Base-by-base conservation (phyloP, 2,888 invertebrate species). In the Neuroscelio doddi region DNA sequence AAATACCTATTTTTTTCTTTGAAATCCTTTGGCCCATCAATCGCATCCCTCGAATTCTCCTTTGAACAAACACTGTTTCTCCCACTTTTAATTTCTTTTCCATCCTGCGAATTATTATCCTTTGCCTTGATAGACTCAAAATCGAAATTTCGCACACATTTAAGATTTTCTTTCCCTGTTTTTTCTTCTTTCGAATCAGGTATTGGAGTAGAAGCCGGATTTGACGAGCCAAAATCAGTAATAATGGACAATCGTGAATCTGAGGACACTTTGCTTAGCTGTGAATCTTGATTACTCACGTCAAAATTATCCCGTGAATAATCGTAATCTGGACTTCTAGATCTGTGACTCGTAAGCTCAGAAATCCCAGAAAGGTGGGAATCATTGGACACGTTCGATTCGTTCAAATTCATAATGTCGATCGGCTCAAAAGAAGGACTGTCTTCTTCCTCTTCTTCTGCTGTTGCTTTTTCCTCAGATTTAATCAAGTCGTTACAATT, bases 371-470 rank as follows among this genome's bases (percentile, higher is more conserved):
- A 89, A 32, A 89, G 74, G 76, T 89, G 87, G 1, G 89, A 89
- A 75, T 89, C 88, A 39, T 87, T 85, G 0, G 88, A 88, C 76
- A 85, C 87, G 32, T 88, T 88, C 24, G 88, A 88, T 41, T 86
- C 85, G 55, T 85, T 80, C 3, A 84, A 62, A 70, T 80, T 80
- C 75, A 78, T 81, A 64, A 85, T 86, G 64, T 88, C 88, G 16
- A 90, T 82, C 0, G 89, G 90, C 74, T 91, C 91, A 79, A 90
- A 91, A 0, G 88, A 88, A 0, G 91, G 91, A 50, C 90, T 90
- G 53, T 90, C 89, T 71, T 90, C 90, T 74, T 88, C 89, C 49
- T 89, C 90, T 70, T 84, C 86, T 69, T 88, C 88, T 3, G 73
- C n/a, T n/a, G n/a, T n/a, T 72, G 73, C 72, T 66, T 83, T 85